phyloP scores from a whole-genome alignment of 2,888 invertebrate species.

The Scaptomyza flava region DNA sequence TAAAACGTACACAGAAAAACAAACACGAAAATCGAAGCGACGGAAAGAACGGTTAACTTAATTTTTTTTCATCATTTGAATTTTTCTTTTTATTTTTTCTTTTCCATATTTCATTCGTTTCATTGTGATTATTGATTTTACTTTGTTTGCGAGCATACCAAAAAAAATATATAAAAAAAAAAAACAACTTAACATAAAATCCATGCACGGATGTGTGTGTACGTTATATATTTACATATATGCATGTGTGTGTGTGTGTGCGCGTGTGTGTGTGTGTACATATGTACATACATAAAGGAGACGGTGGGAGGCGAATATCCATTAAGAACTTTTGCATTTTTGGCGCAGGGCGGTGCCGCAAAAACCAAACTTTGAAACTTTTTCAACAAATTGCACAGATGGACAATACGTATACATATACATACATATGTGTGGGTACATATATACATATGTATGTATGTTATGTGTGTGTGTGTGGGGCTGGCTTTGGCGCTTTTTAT shows the following conservation, averaged over 20 bases:
- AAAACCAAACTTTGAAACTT: constrained; percentile 14
- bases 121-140: no score
- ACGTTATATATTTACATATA: not conserved
- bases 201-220: not conserved
- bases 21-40: no score
- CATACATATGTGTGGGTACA: not conserved
- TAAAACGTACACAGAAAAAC: no score
- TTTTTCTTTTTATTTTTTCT: no score
- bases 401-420: not conserved
- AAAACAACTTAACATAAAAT: no score
- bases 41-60: no score
- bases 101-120: no score
- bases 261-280: not conserved
- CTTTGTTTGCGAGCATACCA: no score
- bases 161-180: no score
- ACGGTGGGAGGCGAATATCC: not conserved
- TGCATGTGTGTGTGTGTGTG: not conserved
- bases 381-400: constrained; percentile 39
- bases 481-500: constrained; percentile 43
- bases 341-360: constrained; percentile 43
- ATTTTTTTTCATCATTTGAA: no score
- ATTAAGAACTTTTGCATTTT: constrained; percentile 13
- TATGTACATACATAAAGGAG: not conserved
- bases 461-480: constrained; percentile 16
- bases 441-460: not conserved